Evolutionary conservation across 1,140 invertebrate genomes (phyloP), one percentile per base, ranked within the genome.

Genomic region (Pseudomyrmex gracilis): DNA sequence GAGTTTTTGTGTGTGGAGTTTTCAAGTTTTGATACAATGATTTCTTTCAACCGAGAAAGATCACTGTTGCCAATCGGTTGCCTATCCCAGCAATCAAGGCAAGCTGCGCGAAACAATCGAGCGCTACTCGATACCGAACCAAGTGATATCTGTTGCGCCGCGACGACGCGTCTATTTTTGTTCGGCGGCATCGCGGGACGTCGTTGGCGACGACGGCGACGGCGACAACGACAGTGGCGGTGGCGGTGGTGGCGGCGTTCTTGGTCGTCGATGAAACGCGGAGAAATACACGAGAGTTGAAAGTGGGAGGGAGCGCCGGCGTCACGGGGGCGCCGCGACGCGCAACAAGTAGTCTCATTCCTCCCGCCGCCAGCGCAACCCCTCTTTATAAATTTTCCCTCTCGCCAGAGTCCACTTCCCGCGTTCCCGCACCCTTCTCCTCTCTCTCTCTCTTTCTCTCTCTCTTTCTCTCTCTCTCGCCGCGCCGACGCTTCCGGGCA

Each of bases 71-170:
- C 51, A 68, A 68, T 78, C 63, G 51, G n/a, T n/a, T n/a, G 2
- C 20, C 1, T 57, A 78, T 78, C 51, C 13, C 34, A n/a, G 61
- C 4, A 17, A 78, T 78, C 51, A 47, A 57, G 17, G n/a, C 63
- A 47, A 60, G 55, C 34, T 17, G n/a, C 57, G 15, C 12, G 34
- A 47, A 45, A 34, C 43, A 78, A 22, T 45, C 55, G 20, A 63
- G 51, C 24, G 64, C 34, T 57, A 70, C 61, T 73, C 82, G 53
- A 68, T 73, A 43, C 43, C 58, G 45, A 68, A 73, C 61, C 86
- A 83, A 88, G 84, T 88, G 91, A 92, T 93, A 93, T 93, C 92
- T 93, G 93, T 93, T 93, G 92, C 92, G 92, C 91, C 91, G 91
- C 90, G 91, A 90, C 90, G 88, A 91, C 88, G 82, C 87, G 88